Conservation (phyloP, 2,888 invertebrate genomes). For the Balanococcus diminutus region DNA sequence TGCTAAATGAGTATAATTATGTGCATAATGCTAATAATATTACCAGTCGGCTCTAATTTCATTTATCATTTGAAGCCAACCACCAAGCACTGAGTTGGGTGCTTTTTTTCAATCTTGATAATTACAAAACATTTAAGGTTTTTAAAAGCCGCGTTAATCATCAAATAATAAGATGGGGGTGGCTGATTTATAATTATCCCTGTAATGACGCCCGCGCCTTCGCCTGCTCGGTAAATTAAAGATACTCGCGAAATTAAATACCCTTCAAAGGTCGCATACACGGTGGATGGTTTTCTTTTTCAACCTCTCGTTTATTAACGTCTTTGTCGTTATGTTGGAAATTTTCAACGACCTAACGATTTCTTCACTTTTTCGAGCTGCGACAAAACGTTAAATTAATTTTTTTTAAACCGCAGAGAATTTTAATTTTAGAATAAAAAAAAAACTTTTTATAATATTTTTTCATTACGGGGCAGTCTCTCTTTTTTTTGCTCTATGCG, state of each 20-base stretch:
- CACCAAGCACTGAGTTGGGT: neutral
- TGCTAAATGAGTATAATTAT: neutral
- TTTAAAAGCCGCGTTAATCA: slow-evolving; percentile 20
- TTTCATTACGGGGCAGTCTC: neutral
- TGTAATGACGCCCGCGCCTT: slow-evolving; percentile 21
- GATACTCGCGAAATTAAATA: slow-evolving; percentile 15
- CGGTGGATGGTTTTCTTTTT: neutral
- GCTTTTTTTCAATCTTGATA: neutral
- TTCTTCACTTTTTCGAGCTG: neutral
- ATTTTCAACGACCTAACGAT: neutral
- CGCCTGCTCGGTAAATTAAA: slow-evolving; percentile 30
- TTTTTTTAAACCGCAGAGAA: slow-evolving; percentile 2
- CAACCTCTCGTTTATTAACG: neutral
- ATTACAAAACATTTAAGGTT: slow-evolving; percentile 35
- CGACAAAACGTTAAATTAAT: slow-evolving; percentile 31
- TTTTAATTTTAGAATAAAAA: neutral
- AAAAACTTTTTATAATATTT: slow-evolving; percentile 8
- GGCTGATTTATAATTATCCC: slow-evolving; percentile 25
- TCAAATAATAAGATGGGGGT: slow-evolving; percentile 8
- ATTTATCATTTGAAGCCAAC: neutral
- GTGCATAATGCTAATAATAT: neutral
- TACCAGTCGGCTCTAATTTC: neutral
- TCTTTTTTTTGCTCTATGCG: neutral
- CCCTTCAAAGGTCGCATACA: slow-evolving; percentile 36
- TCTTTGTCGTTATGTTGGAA: neutral